Evolutionary conservation across 2,888 invertebrate genomes (phyloP).

Genomic region (Resseliella maxima): DNA sequence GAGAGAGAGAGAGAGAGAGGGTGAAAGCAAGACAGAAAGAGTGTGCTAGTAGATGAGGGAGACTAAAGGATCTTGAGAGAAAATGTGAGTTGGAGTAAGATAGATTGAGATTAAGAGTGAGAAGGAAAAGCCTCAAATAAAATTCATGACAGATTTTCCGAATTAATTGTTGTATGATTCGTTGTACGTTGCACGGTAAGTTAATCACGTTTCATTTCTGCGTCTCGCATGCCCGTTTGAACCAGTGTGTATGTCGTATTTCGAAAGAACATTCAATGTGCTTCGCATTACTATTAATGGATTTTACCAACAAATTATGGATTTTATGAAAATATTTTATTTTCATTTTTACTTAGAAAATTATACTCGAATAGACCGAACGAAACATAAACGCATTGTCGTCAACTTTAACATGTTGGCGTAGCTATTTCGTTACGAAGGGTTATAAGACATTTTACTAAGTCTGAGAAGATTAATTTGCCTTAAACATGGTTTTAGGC

Average conservation of each 20-base stretch:
- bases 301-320: conserved; percentile 8
- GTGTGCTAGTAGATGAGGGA: too few species aligned
- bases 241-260: neutral
- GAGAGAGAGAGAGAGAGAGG: neutral
- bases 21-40: too few species aligned
- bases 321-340: neutral
- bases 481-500: too few species aligned
- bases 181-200: neutral
- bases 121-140: neutral
- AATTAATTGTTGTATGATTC: neutral
- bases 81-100: too few species aligned
- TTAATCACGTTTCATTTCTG: neutral
- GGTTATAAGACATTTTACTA: too few species aligned
- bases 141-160: neutral
- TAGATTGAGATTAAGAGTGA: neutral
- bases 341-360: neutral
- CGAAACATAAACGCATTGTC: neutral
- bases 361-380: neutral
- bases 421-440: too few species aligned
- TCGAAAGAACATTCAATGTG: neutral
- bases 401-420: neutral
- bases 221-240: neutral
- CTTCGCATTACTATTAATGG: neutral
- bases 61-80: too few species aligned
- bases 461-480: too few species aligned